Base-by-base conservation (phyloP, 2,888 invertebrate species). In the Campoplex nolae region DNA sequence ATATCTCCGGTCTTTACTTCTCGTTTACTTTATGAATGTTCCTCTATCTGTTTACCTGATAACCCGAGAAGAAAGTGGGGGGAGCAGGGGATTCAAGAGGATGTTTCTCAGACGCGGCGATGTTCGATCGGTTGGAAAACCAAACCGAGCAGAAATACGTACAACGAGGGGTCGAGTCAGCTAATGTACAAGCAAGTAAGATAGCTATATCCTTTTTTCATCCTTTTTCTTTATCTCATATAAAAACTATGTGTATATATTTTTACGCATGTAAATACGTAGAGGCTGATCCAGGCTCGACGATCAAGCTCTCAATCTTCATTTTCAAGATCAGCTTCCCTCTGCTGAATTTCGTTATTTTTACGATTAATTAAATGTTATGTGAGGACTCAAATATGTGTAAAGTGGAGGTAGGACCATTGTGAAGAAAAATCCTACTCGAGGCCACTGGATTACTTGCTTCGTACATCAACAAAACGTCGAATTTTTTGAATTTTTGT, bases 51-150 rank as follows among this genome's bases (percentile, higher is more conserved):
- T 93, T 93, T 93, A 93, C 93, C 93, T 93, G 93, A 90, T 89
- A 90, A 85, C 79, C 70, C 88, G 88, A 28, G 32, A 23, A 54
- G 54, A 86, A 51, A 70, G 45, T 54, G 23, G 75, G 81, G 89
- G 88, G 89, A 0, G 88, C 23, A 32, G 28, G 28, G 28, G 11
- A 70, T 51, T 51, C 32, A 65, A 73, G 87, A 82, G 85, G 68
- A 86, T 79, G 87, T 84, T 84, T 84, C 82, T 79, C 86, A 86
- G 87, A 90, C 89, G 88, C 89, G 88, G 88, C 88, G 84, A 87
- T 87, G 89, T 92, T 92, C 93, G 93, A 93, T 93, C 93, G 93
- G 89, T 93, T 89, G 93, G 93, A 93, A 93, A 92, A 90, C 89
- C 90, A 86, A 91, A 90, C 91, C 89, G 89, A 90, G 92, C 89